Evolutionary conservation across 92 coral and sea anemone species (phyloP).

Genomic region (Epizoanthus rinbou): DNA sequence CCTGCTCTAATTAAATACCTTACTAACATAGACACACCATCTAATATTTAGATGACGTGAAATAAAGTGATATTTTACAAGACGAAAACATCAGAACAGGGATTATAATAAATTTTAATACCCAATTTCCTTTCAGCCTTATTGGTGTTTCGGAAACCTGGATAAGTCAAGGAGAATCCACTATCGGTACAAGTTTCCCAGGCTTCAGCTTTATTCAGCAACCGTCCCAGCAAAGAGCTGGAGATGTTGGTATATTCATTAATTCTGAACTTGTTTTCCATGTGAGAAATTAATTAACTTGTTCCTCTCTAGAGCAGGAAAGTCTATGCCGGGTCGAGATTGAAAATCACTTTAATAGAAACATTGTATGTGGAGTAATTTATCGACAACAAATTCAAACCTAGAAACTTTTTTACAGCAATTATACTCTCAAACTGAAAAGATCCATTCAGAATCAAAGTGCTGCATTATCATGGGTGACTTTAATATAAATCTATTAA

Average conservation of each 20-base stretch:
- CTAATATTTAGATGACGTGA: too few species aligned
- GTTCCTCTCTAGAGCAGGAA: neutral
- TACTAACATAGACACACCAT: too few species aligned
- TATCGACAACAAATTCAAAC: slow-evolving; percentile 45
- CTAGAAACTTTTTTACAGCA: slow-evolving; percentile 19
- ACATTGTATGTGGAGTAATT: slow-evolving; percentile 12
- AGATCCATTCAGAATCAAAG: slow-evolving; percentile 35
- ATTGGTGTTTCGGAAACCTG: slow-evolving; percentile 20
- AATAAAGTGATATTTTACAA: too few species aligned
- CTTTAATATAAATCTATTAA: slow-evolving; percentile 48
- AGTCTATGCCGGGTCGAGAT: slow-evolving; percentile 22
- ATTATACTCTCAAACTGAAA: slow-evolving; percentile 21
- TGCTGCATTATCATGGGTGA: slow-evolving; percentile 40
- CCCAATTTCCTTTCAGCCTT: neutral
- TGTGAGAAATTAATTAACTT: neutral
- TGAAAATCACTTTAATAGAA: slow-evolving; percentile 8
- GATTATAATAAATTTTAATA: too few species aligned
- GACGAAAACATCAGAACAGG: too few species aligned
- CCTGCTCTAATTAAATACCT: too few species aligned
- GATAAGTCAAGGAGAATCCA: neutral
- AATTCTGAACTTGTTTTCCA: neutral
- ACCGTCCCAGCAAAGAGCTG: slow-evolving; percentile 20
- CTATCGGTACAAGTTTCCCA: slow-evolving; percentile 1
- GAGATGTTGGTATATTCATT: slow-evolving; percentile 10
- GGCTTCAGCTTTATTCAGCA: neutral